Evolutionary conservation across 2,797 vertebrate species (phyloP), one percentile per base, ranked within the genome.

Genomic region (Morus bassanus): DNA sequence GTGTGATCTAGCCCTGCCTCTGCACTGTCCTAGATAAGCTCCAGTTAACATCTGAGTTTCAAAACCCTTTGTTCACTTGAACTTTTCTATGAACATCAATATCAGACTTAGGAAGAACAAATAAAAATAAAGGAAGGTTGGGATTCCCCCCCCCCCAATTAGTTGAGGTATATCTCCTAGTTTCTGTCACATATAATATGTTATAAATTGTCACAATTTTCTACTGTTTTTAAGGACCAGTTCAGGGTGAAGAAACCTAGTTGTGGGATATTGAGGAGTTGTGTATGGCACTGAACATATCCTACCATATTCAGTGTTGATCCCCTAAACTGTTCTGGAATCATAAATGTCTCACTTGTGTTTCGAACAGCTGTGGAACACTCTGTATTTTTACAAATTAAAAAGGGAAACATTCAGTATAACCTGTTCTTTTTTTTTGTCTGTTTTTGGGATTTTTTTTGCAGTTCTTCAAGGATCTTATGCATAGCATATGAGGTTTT

Each of bases 401-500:
- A 17, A 50, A 96, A 78, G 6, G 27, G 46, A 39, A 59, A 11
- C 3, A 13, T 60, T 65, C 7, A 5, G 5, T 56, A 2, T 53
- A 77, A 54, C 8, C 5, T 92, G 8, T 93, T 59, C 80, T 41
- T 30, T 51, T 35, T 19, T 54, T 31, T 18, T 31, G 30, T 30
- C 43, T 45, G 43, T 18, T 45, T 18, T 45, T 18, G 43, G 43
- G 43, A 45, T 43, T 27, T 51, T 51, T 2, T 45, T 85, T 59
- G 1, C 91, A 98, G 98, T 83, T 93, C 54, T 67, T 97, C 97
- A 53, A 98, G 96, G 87, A 98, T 99, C 78, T 97, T 99, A 78
- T 98, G 98, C 93, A 97, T 99, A 50, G 99, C 99, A 10, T 99
- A 98, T 92, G 99, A 99, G 93, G 98, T 98, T 75, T 98, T 99